A percentile compares a stretch with the other conserved stretches of the same genome.
Evolutionary conservation across 2,888 invertebrate genomes (phyloP).

Genomic region (Andrena camellia): DNA sequence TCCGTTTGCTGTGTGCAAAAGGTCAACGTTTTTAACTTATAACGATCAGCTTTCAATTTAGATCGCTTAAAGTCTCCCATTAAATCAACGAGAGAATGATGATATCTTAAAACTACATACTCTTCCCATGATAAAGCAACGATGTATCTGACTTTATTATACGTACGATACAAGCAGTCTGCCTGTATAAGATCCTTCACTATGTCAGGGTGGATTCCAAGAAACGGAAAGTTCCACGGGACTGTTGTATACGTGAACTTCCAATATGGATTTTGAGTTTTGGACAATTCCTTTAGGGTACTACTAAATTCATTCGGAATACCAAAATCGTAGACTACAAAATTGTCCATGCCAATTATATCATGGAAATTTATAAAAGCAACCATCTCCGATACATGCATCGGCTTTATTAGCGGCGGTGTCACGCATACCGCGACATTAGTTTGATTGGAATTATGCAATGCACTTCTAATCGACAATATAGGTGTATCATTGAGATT

Average conservation of each 20-base stretch:
- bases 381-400: conserved; percentile 87
- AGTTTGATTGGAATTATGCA: conserved; percentile 80
- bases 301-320: conserved; percentile 85
- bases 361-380: conserved; percentile 90
- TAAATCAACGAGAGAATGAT: conserved; percentile 86
- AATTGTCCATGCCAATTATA: conserved; percentile 89
- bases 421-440: conserved; percentile 88
- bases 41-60: conserved; percentile 85
- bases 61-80: conserved; percentile 86
- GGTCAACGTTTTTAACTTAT: conserved; percentile 85
- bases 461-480: conserved; percentile 70
- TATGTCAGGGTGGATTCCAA: conserved; percentile 82
- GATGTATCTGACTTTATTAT: conserved; percentile 85
- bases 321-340: conserved; percentile 88
- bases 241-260: conserved; percentile 87
- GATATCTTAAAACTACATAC: conserved; percentile 88
- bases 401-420: conserved; percentile 87
- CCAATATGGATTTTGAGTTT: conserved; percentile 78
- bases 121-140: conserved; percentile 88
- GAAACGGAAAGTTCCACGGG: conserved; percentile 89
- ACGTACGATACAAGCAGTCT: conserved; percentile 89
- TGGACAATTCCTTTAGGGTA: conserved; percentile 83
- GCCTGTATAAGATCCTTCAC: conserved; percentile 87
- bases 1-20: conserved; percentile 82
- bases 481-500: conserved; percentile 69